These are phyloP conservation scores for Pogonus chalceus DNA, from an alignment of 1,140 invertebrate genomes.

Conservation along the genomic window DNA sequence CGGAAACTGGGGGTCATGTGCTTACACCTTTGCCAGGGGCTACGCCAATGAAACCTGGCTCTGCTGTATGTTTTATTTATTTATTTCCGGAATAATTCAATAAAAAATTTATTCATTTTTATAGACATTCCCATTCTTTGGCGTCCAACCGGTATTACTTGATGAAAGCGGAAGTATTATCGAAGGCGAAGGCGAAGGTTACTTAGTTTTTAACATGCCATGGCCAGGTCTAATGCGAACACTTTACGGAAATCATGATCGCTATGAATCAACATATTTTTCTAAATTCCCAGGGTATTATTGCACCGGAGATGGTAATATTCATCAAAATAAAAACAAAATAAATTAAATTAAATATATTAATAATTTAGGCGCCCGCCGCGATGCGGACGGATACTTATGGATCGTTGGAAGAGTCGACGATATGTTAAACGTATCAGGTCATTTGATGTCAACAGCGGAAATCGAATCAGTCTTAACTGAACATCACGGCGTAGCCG, in stretches of 20 bases:
- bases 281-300: conserved; percentile 93
- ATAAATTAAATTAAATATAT: not conserved
- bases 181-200: conserved; percentile 83
- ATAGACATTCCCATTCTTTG: conserved; percentile 96
- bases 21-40: conserved; percentile 90
- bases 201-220: conserved; percentile 83
- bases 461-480: conserved; percentile 88
- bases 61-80: conserved; percentile 63
- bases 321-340: not conserved
- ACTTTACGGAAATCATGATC: conserved; percentile 81
- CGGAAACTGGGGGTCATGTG: conserved; percentile 93
- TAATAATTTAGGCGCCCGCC: conserved; percentile 58
- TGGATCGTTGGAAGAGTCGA: conserved; percentile 97
- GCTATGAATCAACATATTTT: conserved; percentile 93
- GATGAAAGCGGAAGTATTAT: conserved; percentile 82
- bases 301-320: conserved; percentile 93
- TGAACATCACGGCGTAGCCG: conserved; percentile 72
- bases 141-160: conserved; percentile 78
- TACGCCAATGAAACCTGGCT: conserved; percentile 93
- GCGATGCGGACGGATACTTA: conserved; percentile 89
- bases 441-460: conserved; percentile 93
- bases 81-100: not conserved
- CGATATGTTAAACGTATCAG: conserved; percentile 97
- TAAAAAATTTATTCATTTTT: conserved; percentile 22
- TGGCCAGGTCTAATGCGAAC: conserved; percentile 98